These are phyloP conservation scores for Festucalex cinctus DNA, from an alignment of 2,113 vertebrate genomes.

Conservation along the genomic window DNA sequence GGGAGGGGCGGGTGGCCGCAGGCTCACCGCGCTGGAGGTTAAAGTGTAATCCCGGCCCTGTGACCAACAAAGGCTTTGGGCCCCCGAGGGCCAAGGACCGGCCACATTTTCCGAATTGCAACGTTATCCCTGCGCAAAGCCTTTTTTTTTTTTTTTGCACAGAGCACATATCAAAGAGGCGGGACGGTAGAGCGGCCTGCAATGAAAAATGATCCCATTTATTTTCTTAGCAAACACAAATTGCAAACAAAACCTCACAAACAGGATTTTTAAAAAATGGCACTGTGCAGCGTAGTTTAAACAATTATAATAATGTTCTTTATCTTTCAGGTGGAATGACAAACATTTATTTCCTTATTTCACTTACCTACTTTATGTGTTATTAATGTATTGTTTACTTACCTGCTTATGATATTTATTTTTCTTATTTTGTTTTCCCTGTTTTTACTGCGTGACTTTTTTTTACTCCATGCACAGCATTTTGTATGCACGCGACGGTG, in stretches of 20 bases:
- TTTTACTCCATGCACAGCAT: no score
- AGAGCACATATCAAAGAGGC: constrained; percentile 63
- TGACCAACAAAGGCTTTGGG: constrained; percentile 73
- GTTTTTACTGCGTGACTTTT: no score
- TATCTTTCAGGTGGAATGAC: no score
- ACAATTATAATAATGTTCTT: no score
- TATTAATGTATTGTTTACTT: no score
- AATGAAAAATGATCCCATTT: neutral
- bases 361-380: no score
- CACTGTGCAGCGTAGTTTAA: no score
- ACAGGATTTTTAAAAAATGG: neutral
- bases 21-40: constrained; percentile 55
- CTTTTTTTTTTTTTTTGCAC: no score
- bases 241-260: neutral
- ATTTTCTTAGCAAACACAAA: neutral
- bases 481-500: no score
- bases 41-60: constrained; percentile 78
- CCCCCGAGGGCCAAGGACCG: constrained; percentile 68
- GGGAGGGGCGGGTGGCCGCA: constrained; percentile 9
- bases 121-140: constrained; percentile 60
- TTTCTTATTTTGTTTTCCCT: no score
- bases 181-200: neutral
- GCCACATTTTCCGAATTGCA: constrained; percentile 76
- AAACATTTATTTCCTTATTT: no score
- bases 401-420: no score